Base-by-base conservation (phyloP, 2,113 vertebrate genomes). In the Aramus guarauna region DNA sequence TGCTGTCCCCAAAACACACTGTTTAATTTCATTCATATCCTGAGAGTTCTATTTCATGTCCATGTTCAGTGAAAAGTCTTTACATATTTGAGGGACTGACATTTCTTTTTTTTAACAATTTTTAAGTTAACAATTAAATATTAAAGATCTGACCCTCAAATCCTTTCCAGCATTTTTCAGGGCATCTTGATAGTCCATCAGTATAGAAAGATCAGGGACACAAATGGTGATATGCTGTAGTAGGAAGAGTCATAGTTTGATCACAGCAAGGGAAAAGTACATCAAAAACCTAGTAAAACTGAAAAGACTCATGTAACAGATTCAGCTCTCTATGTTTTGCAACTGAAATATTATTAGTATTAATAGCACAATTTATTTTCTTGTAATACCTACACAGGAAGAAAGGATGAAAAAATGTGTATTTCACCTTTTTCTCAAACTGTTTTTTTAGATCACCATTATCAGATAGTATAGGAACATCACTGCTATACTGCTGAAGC, bases 191-290 rank as follows among this genome's bases (percentile, higher is more conserved):
- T 21, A 52, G 36, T 43, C n/a, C 12, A 39, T 36, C 27, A 34
- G 5, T 30, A 68, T 21, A 9, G 15, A 85, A 83, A 32, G 48
- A 29, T 19, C 9, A 64, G 26, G 4, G 14, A 37, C 12, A 45
- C 4, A 53, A 59, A 72, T 0, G 3, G 11, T 20, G 5, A 64
- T n/a, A 30, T 27, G 12, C 2, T 56, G 2, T 27, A n/a, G 12
- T 52, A 84, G 18, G 15, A 80, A 37, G 55, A 92, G 18, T 36
- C 19, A 60, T 13, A 15, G 5, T 43, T 60, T 58, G 14, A 77
- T 34, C 30, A 80, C 11, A 68, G 9, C 34, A 62, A 48, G 11
- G 5, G 24, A 53, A 48, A 56, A 80, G 12, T 45, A 48, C 67
- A 22, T 19, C 2, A 68, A 45, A 67, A 71, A 76, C 15, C 2